Percentiles rank a stretch among this genome's conserved stretches.
Conservation (phyloP, 1,140 invertebrate species). For the Calliphora vicina region DNA sequence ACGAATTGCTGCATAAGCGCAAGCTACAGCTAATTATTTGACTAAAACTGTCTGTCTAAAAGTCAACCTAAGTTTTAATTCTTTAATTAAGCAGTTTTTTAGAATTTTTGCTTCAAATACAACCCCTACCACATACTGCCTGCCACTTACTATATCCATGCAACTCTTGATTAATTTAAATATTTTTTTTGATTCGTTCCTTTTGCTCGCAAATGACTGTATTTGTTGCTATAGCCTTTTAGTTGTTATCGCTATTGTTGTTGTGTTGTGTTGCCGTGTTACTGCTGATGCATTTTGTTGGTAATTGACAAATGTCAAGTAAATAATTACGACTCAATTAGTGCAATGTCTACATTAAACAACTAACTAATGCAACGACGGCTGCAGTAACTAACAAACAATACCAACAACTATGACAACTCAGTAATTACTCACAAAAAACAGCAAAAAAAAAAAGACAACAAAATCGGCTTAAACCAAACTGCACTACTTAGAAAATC, state of each 20-base stretch:
- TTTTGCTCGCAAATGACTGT: background rate
- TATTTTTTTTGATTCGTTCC: background rate
- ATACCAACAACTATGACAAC: background rate
- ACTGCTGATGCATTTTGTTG: background rate
- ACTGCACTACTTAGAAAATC: background rate
- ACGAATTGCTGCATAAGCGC: too few relatives aligned
- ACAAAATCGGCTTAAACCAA: background rate
- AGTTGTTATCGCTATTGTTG: background rate
- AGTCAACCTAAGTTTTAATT: too few relatives aligned
- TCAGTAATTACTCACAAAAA: background rate
- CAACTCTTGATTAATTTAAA: background rate
- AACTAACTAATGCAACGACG: background rate
- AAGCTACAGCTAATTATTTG: too few relatives aligned
- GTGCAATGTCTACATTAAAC: slow-evolving; percentile 1
- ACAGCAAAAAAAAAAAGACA: background rate
- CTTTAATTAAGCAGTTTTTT: too few relatives aligned
- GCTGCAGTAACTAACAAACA: background rate
- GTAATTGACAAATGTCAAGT: slow-evolving; percentile 16
- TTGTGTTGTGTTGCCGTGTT: background rate
- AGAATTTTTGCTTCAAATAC: too few relatives aligned
- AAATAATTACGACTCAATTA: slow-evolving; percentile 17
- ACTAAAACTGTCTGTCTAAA: too few relatives aligned
- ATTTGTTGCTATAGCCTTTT: background rate
- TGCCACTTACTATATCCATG: background rate
- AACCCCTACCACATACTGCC: background rate